Evolutionary conservation across 2,797 vertebrate species (phyloP).

Genomic region (Denticeps clupeoides): DNA sequence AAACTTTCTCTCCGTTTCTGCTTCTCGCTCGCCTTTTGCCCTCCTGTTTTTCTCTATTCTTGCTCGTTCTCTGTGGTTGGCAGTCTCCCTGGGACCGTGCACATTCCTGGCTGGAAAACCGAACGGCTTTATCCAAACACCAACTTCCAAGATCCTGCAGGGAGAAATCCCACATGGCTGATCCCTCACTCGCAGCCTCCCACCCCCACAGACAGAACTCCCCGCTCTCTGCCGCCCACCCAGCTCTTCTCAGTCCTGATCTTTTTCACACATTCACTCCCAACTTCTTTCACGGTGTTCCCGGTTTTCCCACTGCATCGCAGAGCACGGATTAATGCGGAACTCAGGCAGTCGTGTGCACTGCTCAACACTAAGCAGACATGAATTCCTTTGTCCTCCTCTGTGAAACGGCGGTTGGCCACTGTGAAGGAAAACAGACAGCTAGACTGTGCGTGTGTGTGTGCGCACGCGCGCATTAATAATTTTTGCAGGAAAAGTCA

Average conservation of each 20-base stretch:
- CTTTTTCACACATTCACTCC: slow-evolving; percentile 29
- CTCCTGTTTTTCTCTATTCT: slow-evolving; percentile 9
- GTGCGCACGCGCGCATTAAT: slow-evolving; percentile 16
- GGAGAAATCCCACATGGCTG: slow-evolving; percentile 64
- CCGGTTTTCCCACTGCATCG: neutral
- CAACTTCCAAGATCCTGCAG: slow-evolving; percentile 66
- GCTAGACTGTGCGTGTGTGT: slow-evolving; percentile 33
- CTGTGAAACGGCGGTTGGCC: slow-evolving; percentile 37
- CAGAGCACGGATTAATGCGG: neutral
- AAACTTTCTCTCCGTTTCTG: slow-evolving; percentile 13
- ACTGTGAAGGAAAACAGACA: slow-evolving; percentile 55
- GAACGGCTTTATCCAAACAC: slow-evolving; percentile 71
- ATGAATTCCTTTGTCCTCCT: slow-evolving; percentile 50
- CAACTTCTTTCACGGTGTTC: slow-evolving; percentile 1
- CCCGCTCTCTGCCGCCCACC: slow-evolving; percentile 14
- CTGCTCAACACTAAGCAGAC: slow-evolving; percentile 53
- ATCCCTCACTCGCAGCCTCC: slow-evolving; percentile 50
- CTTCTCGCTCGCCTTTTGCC: slow-evolving; percentile 6
- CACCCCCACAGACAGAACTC: too few relatives aligned
- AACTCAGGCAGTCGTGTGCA: slow-evolving; percentile 18
- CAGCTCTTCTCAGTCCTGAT: slow-evolving; percentile 14
- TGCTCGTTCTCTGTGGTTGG: slow-evolving; percentile 50
- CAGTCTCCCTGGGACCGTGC: slow-evolving; percentile 65
- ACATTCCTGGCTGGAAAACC: slow-evolving; percentile 73
- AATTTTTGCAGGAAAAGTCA: too few relatives aligned